Conservation (phyloP, 2,888 invertebrate genomes). For the Himalopsyche japonica region DNA sequence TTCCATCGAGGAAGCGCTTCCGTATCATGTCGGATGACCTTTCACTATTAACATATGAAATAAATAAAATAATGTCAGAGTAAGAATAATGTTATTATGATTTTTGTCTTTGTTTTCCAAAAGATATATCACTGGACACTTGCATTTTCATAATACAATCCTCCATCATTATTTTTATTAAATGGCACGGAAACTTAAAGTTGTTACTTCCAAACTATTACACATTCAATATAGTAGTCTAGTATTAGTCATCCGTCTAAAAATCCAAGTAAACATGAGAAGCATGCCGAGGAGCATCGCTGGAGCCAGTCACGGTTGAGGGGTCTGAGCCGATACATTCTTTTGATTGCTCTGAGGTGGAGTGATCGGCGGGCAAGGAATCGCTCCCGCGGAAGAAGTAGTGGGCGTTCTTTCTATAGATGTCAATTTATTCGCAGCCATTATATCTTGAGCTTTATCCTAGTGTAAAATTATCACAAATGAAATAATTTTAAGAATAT, state of each 20-base stretch:
- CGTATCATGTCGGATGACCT: not conserved
- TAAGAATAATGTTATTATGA: not conserved
- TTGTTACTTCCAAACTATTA: not conserved
- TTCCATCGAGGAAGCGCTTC: not conserved
- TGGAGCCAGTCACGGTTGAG: slow-evolving; percentile 26
- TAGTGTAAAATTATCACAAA: not conserved
- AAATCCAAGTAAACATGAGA: slow-evolving; percentile 16
- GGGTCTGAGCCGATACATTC: not conserved
- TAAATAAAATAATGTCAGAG: not conserved
- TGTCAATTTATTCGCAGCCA: slow-evolving; percentile 3
- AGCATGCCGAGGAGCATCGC: slow-evolving; percentile 11
- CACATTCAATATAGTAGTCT: not conserved
- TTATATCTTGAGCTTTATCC: slow-evolving; percentile 33
- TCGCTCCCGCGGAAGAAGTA: not conserved
- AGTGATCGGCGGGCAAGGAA: slow-evolving; percentile 11
- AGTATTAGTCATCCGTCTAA: slow-evolving; percentile 2
- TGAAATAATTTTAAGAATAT: no score
- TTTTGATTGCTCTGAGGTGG: slow-evolving; percentile 34
- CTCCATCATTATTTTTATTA: not conserved
- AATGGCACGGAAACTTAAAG: not conserved
- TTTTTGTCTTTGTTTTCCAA: not conserved
- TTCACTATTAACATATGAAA: not conserved
- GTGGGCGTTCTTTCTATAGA: slow-evolving; percentile 23
- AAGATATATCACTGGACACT: not conserved
- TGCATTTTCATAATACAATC: not conserved